A percentile compares a stretch with the other conserved stretches of the same genome.
Conservation (phyloP, 2,888 invertebrate genomes). For the Agonum fuliginosum region DNA sequence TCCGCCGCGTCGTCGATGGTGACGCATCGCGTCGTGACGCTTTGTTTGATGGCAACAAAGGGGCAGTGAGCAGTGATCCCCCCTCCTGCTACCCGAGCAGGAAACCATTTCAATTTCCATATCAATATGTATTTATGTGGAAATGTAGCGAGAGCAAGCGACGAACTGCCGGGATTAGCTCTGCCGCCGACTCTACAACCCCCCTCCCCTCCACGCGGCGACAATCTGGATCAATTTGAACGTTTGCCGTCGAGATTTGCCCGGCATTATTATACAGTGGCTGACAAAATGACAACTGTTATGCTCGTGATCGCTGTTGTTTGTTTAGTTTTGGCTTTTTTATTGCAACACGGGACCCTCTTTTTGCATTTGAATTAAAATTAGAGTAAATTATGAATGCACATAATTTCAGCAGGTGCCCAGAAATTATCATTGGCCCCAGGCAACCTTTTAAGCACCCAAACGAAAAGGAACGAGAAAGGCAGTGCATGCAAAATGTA, state of each 20-base stretch:
- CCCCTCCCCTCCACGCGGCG: not conserved
- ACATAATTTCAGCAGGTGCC: too few relatives aligned
- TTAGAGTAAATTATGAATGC: too few relatives aligned
- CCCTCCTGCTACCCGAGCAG: conserved; percentile 1
- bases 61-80: conserved; percentile 48
- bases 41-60: conserved; percentile 58
- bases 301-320: conserved; percentile 44
- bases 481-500: too few relatives aligned
- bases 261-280: conserved; percentile 44
- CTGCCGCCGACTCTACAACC: not conserved
- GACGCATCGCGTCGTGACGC: conserved; percentile 57
- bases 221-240: conserved; percentile 56
- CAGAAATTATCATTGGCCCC: too few relatives aligned
- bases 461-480: too few relatives aligned
- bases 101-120: conserved; percentile 59
- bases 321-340: conserved; percentile 51
- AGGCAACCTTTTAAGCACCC: too few relatives aligned
- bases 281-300: conserved; percentile 58
- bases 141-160: conserved; percentile 52
- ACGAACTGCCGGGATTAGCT: conserved; percentile 36
- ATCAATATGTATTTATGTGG: conserved; percentile 60
- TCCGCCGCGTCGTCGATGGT: conserved; percentile 49
- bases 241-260: conserved; percentile 56
- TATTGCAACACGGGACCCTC: too few relatives aligned
- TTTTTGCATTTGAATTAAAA: too few relatives aligned